Evolutionary conservation across 64 coral and sea anemone species (phyloP).

Genomic region (Trachythela sp.): DNA sequence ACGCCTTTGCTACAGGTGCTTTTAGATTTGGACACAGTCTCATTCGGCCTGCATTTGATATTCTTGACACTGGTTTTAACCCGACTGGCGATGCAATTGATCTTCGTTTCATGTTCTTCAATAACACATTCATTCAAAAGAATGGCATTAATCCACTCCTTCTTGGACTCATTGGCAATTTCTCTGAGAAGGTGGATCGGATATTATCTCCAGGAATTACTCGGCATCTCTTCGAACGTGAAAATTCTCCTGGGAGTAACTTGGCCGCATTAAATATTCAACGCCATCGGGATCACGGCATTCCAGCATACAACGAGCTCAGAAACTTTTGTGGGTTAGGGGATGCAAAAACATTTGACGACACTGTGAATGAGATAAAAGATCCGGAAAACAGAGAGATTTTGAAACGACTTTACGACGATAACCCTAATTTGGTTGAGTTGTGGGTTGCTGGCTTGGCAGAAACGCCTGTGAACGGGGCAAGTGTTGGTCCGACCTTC

Average conservation of each 20-base stretch:
- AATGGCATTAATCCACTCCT: neutral
- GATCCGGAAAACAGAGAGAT: neutral
- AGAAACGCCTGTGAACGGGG: neutral
- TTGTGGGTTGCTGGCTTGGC: conserved; percentile 19
- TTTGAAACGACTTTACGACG: neutral
- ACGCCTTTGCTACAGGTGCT: neutral
- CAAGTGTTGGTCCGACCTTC: neutral
- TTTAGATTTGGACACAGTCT: conserved; percentile 20
- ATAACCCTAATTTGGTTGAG: neutral
- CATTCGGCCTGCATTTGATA: neutral
- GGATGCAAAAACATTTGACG: neutral
- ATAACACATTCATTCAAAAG: neutral
- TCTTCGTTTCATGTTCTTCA: conserved; percentile 16
- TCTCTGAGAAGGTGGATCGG: neutral
- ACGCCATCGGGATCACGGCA: neutral
- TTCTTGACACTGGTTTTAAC: neutral
- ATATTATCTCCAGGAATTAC: neutral
- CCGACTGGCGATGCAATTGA: neutral
- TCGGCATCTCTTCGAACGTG: neutral
- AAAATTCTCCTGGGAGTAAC: neutral
- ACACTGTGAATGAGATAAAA: neutral
- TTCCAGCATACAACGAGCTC: neutral
- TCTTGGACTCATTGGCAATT: neutral
- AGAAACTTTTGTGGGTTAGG: neutral
- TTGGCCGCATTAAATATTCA: neutral